Evolutionary conservation across 1,140 invertebrate genomes (phyloP).

Genomic region (Metaphire vulgaris): DNA sequence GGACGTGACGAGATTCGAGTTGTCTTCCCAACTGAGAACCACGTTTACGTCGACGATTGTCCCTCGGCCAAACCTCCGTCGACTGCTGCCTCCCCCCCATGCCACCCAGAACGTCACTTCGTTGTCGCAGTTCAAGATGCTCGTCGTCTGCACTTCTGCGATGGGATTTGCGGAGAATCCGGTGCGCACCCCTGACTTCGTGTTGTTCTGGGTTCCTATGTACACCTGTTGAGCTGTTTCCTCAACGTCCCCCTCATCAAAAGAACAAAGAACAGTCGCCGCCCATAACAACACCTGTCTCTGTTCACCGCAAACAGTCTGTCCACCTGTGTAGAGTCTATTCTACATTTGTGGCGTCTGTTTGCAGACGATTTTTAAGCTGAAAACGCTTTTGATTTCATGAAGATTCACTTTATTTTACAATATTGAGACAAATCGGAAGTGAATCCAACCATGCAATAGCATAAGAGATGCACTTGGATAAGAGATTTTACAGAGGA

Average conservation of each 20-base stretch:
- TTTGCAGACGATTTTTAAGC: too few species aligned
- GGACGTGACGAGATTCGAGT: not conserved
- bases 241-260: not conserved
- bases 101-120: not conserved
- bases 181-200: not conserved
- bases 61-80: not conserved
- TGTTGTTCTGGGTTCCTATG: not conserved
- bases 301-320: too few species aligned
- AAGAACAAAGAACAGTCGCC: too few species aligned
- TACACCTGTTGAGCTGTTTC: not conserved
- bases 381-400: too few species aligned
- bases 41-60: not conserved
- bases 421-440: too few species aligned
- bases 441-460: too few species aligned
- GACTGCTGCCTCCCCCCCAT: not conserved
- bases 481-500: too few species aligned
- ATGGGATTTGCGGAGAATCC: not conserved
- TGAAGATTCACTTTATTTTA: too few species aligned
- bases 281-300: too few species aligned
- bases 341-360: too few species aligned
- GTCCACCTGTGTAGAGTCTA: too few species aligned
- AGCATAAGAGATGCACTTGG: too few species aligned
- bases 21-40: not conserved
- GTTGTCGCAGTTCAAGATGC: not conserved
- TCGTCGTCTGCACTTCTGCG: not conserved